Evolutionary conservation across 1,140 invertebrate species (phyloP), one percentile per base, ranked within the genome.

Genomic region (Propsilocerus akamusi): DNA sequence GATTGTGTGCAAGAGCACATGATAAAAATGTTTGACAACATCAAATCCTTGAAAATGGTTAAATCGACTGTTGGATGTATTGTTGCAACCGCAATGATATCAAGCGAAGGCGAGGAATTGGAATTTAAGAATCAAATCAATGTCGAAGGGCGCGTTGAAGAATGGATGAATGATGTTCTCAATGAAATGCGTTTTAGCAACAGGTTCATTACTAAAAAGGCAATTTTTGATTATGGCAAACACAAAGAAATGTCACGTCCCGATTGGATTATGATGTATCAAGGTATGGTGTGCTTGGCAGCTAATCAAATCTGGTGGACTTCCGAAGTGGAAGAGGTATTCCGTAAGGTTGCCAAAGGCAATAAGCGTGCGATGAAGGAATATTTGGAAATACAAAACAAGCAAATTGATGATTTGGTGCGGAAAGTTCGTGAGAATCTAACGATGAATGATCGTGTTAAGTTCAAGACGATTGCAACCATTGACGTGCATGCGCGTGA

Each of bases 21-120:
- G 72, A 86, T 90, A 46, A 94, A 95, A 80, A 92, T 94, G 85
- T 94, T 87, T 67, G 86, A 93, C 62, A 92, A 93, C 62, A 79
- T 94, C 11, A 76, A 80, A 56, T 77, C 77, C 46, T 68, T 93
- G 49, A 71, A 74, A 48, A 68, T 91, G 51, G 67, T 66, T 25
- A 66, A 72, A 25, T 77, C 83, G 56, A 73, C 68, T 49, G 71
- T 72, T 4, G 75, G 78, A 49, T 68, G 73, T 32, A 72, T 72
- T 2, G 63, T 80, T 17, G 84, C 80, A 1, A 77, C 72, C 20
- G 88, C 81, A 32, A 80, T 94, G 76, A 78, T 90, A 51, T 93
- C 89, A 0, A 75, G 75, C 53, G 90, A 93, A 68, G 75, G 75
- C 30, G 90, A 95, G 71, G 70, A 83, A 47, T 86, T 94, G 84